Evolutionary conservation across 2,888 invertebrate genomes (phyloP), one percentile per base, ranked within the genome.

Genomic region (Onthophagus sagittarius): DNA sequence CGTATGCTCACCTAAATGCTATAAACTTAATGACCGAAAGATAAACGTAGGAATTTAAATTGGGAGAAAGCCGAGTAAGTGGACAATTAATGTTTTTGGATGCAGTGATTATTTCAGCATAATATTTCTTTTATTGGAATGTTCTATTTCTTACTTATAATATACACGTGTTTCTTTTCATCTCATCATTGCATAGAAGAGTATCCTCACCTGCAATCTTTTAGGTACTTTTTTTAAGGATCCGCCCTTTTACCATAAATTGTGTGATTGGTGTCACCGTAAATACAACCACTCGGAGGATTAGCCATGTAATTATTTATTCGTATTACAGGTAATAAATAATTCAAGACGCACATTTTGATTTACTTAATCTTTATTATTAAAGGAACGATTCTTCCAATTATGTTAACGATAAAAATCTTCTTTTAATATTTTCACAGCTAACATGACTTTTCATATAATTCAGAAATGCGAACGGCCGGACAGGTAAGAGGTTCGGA

Each of bases 381-480:
- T 23, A 23, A 23, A 23, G 23, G 3, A 23, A 53, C n/a, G 11
- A 53, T 53, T 53, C 39, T 53, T 53, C 11, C 9, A 53, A 53
- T 53, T 7, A 53, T 53, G 9, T 11, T 53, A 7, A 53, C 39
- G 11, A 64, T 23, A 71, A 53, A 53, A 53, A 23, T 23, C 1
- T 23, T 7, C 11, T 53, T 11, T 9, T 53, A 53, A 9, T 53
- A 53, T 53, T 53, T 53, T 53, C 39, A 9, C 73, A 74, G 76
- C 74, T 75, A 75, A 79, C 82, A 82, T 82, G 83, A 82, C 82
- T 82, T 81, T 81, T 79, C 81, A 81, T 79, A 81, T 81, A 81
- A 80, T 79, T 79, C 77, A 78, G 79, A 81, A 81, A 79, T 80
- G 64, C 74, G 67, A 78, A 80, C 72, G 79, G 79, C 11, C 11